Percentiles rank a stretch among this genome's conserved stretches.
Evolutionary conservation across 2,113 vertebrate species (phyloP).

Genomic region (Laticauda colubrina): DNA sequence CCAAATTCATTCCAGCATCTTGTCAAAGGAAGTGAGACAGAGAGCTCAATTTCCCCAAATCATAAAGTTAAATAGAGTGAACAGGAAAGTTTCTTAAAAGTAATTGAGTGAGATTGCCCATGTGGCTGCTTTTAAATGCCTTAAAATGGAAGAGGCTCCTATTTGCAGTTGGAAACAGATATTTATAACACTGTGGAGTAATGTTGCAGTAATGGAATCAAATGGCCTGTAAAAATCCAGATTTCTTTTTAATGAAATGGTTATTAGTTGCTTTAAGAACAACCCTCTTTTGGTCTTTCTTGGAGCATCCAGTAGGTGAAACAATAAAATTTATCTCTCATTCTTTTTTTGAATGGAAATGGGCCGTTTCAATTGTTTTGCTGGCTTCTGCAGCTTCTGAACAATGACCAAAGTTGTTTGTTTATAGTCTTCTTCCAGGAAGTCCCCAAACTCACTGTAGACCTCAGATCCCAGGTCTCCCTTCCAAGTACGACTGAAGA

Average conservation of each 20-base stretch:
- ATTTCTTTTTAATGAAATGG: slow-evolving; percentile 2
- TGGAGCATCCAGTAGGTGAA: background rate
- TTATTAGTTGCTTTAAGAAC: background rate
- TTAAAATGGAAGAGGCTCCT: background rate
- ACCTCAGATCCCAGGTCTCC: too few relatives aligned
- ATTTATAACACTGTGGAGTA: background rate
- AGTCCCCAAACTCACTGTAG: too few relatives aligned
- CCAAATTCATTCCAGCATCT: background rate
- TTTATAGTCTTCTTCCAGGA: background rate
- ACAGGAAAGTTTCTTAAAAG: slow-evolving; percentile 39
- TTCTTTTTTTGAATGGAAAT: too few relatives aligned
- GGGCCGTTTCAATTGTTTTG: background rate
- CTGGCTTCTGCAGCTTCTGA: background rate
- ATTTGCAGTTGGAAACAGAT: background rate
- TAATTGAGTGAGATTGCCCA: slow-evolving; percentile 55
- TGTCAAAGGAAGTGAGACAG: slow-evolving; percentile 29
- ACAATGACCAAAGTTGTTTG: background rate
- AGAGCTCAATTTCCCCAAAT: slow-evolving; percentile 38
- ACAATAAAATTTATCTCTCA: background rate
- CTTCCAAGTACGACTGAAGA: background rate
- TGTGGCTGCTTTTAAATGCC: background rate
- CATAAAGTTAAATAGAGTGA: slow-evolving; percentile 58
- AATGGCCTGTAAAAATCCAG: background rate
- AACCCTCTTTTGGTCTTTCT: background rate
- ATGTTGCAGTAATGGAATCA: background rate